These are phyloP conservation scores for Eufriesea mexicana DNA, from an alignment of 1,140 invertebrate genomes.

Conservation along the genomic window DNA sequence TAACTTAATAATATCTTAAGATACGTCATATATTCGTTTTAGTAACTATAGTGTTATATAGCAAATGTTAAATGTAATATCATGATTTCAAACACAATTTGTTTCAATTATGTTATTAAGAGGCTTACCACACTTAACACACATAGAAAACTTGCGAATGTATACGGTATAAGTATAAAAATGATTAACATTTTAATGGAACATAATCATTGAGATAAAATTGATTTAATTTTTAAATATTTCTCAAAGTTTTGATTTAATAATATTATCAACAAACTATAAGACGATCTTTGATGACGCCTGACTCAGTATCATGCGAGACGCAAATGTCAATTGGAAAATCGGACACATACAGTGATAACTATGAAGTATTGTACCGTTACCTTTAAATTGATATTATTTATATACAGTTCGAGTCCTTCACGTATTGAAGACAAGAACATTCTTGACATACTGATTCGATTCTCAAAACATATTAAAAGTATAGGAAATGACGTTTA, in stretches of 20 bases:
- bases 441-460: slow-evolving; percentile 18
- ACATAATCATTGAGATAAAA: too few relatives aligned
- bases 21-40: neutral
- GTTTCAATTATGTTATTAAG: slow-evolving; percentile 13
- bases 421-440: slow-evolving; percentile 30
- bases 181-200: neutral
- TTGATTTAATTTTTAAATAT: neutral
- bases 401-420: slow-evolving; percentile 47
- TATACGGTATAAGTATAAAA: neutral
- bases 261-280: neutral
- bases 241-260: neutral
- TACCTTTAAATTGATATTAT: slow-evolving; percentile 51
- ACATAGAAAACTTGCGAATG: neutral
- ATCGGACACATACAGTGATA: slow-evolving; percentile 72
- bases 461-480: slow-evolving; percentile 9
- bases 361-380: neutral
- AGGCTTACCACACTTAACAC: neutral
- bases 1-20: neutral
- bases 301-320: slow-evolving; percentile 33
- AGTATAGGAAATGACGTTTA: neutral
- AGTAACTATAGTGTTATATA: neutral
- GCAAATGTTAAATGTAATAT: neutral
- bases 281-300: slow-evolving; percentile 35
- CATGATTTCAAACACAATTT: slow-evolving; percentile 18
- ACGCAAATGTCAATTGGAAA: slow-evolving; percentile 77